These are phyloP conservation scores for Leptothorax acervorum DNA, from an alignment of 2,888 invertebrate species.

Conservation along the genomic window DNA sequence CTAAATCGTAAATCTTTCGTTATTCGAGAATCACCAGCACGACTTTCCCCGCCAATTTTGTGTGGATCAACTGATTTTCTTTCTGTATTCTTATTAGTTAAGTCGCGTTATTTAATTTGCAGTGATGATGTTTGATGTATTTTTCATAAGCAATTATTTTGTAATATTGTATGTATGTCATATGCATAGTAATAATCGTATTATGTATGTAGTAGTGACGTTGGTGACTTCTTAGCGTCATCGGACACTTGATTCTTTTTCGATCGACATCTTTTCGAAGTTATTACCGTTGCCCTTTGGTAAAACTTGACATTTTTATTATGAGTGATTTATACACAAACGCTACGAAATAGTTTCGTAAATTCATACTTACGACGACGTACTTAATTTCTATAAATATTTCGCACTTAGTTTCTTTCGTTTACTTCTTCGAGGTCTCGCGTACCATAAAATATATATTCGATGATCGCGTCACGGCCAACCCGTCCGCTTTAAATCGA, in stretches of 20 bases:
- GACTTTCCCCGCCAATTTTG: background rate
- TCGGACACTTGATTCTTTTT: conserved; percentile 4
- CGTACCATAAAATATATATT: background rate
- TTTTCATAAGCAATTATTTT: conserved; percentile 53
- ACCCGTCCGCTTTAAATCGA: background rate
- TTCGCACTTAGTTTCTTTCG: background rate
- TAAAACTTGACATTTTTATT: conserved; percentile 56
- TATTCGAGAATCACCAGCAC: background rate
- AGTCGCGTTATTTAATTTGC: conserved; percentile 42
- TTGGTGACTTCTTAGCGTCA: conserved; percentile 26
- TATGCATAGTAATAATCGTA: conserved; percentile 54
- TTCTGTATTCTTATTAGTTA: conserved; percentile 37
- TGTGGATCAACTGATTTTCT: conserved; percentile 19
- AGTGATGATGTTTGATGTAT: conserved; percentile 29
- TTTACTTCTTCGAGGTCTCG: background rate
- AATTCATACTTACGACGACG: conserved; percentile 63
- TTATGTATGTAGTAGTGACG: conserved; percentile 20
- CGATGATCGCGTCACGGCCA: background rate
- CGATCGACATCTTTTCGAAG: background rate
- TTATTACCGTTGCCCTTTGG: conserved; percentile 8
- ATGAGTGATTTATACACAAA: conserved; percentile 66
- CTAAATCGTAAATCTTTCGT: background rate
- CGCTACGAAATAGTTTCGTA: conserved; percentile 74
- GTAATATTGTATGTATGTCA: conserved; percentile 50
- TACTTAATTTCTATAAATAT: conserved; percentile 20